Evolutionary conservation across 2,888 invertebrate species (phyloP), one percentile per base, ranked within the genome.

Genomic region (Stegana nigrithorax): DNA sequence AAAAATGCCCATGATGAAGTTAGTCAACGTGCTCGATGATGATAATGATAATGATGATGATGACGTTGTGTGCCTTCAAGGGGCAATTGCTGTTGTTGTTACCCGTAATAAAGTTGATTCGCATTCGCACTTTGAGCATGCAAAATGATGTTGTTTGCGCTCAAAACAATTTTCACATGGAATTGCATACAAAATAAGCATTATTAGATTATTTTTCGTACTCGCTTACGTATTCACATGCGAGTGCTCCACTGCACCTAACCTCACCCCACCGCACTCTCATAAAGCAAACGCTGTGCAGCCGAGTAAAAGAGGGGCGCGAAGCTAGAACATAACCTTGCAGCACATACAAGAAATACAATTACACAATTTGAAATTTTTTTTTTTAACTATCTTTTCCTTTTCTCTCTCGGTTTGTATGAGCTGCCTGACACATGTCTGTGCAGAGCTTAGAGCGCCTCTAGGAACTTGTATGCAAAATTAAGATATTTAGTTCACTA

Each of bases 171-270:
- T 55, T 55, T 55, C 36, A 55, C 21, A 21, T 55, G 36, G 1
- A 32, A 47, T 12, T 59, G 32, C 50, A 62, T 65, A 63, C 59
- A 42, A 64, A 66, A 63, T 66, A 69, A 62, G 62, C 63, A 60
- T 66, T 67, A 67, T 69, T 67, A 66, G 69, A 69, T 69, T 69
- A 69, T 66, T 67, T 69, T 69, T 36, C 27, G 26, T n/a, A n/a
- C n/a, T n/a, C n/a, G n/a, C n/a, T n/a, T n/a, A n/a, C n/a, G n/a
- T n/a, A n/a, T n/a, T n/a, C n/a, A n/a, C n/a, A n/a, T n/a, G n/a
- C n/a, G n/a, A n/a, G n/a, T n/a, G n/a, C n/a, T n/a, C n/a, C n/a
- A n/a, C n/a, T n/a, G n/a, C n/a, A n/a, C n/a, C n/a, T n/a, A n/a
- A n/a, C n/a, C n/a, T n/a, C n/a, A n/a, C n/a, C n/a, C n/a, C n/a